Base-by-base conservation (phyloP, 30 jellyfish, hydroid and myxozoan genomes). In the Hydractinia symbiolongicarpus region DNA sequence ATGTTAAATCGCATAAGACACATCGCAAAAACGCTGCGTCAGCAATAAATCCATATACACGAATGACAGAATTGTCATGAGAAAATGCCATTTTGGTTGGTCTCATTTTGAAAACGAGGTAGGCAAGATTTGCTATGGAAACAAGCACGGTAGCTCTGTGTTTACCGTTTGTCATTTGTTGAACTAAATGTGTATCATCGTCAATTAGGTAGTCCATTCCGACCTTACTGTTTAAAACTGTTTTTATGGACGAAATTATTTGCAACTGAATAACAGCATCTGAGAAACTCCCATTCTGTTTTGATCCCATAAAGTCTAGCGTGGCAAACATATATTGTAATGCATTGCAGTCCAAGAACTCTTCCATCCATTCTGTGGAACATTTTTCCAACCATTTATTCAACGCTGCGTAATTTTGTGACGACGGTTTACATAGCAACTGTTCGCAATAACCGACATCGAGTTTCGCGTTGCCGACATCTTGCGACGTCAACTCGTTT, bases 191-290 rank as follows among this genome's bases (percentile, higher is more conserved):
- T 5, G 80, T 89, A 70, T 81, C 64, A 7, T 81, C 83, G 54
- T 67, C 79, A 54, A 89, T 89, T 53, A 68, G 79, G 14, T 71
- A 53, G 40, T 89, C 97, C 89, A 89, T 89, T 13, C 97, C 97
- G 76, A 74, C 88, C 21, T 77, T 78, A n/a, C 95, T 76, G 77
- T 89, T 89, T 66, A 89, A 64, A 53, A 89, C 92, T 8, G 88
- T 82, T 71, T 89, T 89, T 70, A 89, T 89, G 76, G 95, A 79
- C 19, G 88, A 83, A 15, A 68, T 83, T 74, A 89, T 50, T 44
- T 89, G 95, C 7, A 89, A 54, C 76, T 89, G 95, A 77, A 89
- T 44, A 5, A 89, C 97, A 9, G 97, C 90, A 69, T 89, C 97
- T 9, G 92, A 84, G 72, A 89, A 85, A 61, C 72, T 89, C 13